These are phyloP conservation scores for Lepidostoma basale DNA, from an alignment of 1,140 invertebrate species.

Conservation along the genomic window DNA sequence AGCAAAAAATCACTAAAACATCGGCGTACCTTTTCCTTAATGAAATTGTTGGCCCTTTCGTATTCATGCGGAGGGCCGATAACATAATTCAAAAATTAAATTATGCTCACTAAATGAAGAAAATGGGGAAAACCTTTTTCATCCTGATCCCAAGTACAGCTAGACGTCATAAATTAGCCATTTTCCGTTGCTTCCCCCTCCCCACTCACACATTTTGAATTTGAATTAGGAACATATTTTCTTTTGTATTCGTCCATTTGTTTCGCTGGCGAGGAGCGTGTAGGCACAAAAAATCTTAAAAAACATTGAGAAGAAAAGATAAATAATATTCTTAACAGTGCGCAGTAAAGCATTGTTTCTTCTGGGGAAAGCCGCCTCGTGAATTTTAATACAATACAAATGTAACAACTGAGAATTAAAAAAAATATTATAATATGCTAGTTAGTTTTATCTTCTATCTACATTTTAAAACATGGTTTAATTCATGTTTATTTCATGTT, in stretches of 20 bases:
- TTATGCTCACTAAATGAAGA: slow-evolving; percentile 29
- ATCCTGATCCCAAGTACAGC: slow-evolving; percentile 25
- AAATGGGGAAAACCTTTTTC: slow-evolving; percentile 39
- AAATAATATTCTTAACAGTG: slow-evolving; percentile 34
- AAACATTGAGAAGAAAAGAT: slow-evolving; percentile 33
- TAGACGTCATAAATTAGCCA: slow-evolving; percentile 45
- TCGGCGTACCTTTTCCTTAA: slow-evolving; percentile 20
- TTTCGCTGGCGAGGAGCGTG: slow-evolving; percentile 29
- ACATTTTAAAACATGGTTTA: too few relatives aligned
- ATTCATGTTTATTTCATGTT: too few relatives aligned
- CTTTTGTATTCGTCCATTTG: slow-evolving; percentile 43
- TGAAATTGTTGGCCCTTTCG: slow-evolving; percentile 28
- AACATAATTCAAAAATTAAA: slow-evolving; percentile 31
- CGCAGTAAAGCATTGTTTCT: slow-evolving; percentile 29
- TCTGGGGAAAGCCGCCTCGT: slow-evolving; percentile 24
- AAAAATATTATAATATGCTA: too few relatives aligned
- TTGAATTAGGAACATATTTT: slow-evolving; percentile 47
- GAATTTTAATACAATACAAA: too few relatives aligned
- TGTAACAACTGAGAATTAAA: too few relatives aligned
- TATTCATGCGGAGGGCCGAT: slow-evolving; percentile 25
- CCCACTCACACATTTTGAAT: slow-evolving; percentile 44
- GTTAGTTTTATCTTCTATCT: too few relatives aligned
- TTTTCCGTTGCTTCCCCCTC: slow-evolving; percentile 34
- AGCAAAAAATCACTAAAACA: slow-evolving; percentile 23
- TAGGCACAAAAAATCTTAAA: slow-evolving; percentile 39